Percentiles rank a stretch among this genome's conserved stretches.
Conservation (phyloP, 1,140 invertebrate genomes). For the Laupala kohalensis region DNA sequence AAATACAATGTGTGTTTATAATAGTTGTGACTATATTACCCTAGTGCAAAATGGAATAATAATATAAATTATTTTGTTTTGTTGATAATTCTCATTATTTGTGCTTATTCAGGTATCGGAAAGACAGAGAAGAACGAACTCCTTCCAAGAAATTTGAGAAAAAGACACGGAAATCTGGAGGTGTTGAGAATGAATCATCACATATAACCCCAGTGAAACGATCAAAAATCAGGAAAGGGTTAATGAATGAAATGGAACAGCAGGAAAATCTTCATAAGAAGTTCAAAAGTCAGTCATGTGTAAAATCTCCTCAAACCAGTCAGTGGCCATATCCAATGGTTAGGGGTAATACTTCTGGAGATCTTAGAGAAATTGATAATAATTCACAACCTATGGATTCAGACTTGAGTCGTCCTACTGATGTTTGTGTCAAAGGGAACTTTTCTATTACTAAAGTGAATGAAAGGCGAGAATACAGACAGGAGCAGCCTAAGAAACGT, state of each 20-base stretch:
- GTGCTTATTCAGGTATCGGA: constrained; percentile 15
- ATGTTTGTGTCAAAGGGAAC: background rate
- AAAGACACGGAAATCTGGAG: constrained; percentile 17
- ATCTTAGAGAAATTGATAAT: background rate
- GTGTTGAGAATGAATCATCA: constrained; percentile 9
- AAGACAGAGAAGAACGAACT: constrained; percentile 33
- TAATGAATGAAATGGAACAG: constrained; percentile 20
- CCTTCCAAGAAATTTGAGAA: constrained; percentile 28
- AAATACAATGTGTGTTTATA: no score
- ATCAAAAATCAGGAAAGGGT: constrained; percentile 20
- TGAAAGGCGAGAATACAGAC: constrained; percentile 15
- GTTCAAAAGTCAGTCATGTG: background rate
- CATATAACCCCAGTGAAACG: constrained; percentile 18
- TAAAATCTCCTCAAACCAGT: background rate
- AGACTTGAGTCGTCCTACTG: background rate
- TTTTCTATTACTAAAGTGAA: constrained; percentile 1
- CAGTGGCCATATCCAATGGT: constrained; percentile 10
- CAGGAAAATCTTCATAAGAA: constrained; percentile 18
- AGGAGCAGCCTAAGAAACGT: constrained; percentile 43
- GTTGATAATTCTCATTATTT: background rate
- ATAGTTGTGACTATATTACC: no score
- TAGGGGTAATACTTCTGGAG: background rate
- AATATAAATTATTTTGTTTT: background rate
- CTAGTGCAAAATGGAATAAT: background rate
- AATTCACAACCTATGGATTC: background rate